phyloP scores from a whole-genome alignment of 2,888 invertebrate genomes.

The Megaustenia siamemsis region DNA sequence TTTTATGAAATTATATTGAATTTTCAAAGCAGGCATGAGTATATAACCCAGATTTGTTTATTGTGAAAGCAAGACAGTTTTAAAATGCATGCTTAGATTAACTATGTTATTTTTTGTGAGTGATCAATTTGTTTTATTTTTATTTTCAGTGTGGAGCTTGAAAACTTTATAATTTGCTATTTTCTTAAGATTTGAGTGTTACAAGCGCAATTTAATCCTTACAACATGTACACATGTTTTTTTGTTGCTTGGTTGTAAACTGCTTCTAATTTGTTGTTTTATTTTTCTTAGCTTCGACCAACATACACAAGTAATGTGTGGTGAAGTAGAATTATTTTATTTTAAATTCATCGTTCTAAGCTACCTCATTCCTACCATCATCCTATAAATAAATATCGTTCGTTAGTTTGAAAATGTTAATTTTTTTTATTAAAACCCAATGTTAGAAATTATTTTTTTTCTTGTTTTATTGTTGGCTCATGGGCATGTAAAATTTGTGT shows the following conservation, averaged over 20 bases:
- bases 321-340: conserved; percentile 21
- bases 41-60: not conserved
- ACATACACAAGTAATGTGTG: conserved; percentile 1
- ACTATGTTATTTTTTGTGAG: not conserved
- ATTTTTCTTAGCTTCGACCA: not conserved
- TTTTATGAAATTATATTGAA: no score
- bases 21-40: not conserved
- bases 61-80: not conserved
- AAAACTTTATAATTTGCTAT: not conserved
- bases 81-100: not conserved
- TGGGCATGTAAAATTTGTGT: conserved; percentile 33
- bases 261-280: conserved; percentile 16
- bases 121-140: conserved; percentile 12
- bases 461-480: conserved; percentile 30
- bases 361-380: no score
- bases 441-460: not conserved
- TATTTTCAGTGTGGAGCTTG: conserved; percentile 18
- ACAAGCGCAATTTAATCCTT: conserved; percentile 3
- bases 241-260: not conserved
- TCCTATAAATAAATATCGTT: no score
- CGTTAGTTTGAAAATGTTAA: not conserved
- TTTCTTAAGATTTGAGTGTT: not conserved
- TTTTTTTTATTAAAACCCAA: not conserved
- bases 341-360: no score
- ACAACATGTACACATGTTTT: no score